These are phyloP conservation scores for Drosophila rubida DNA, from an alignment of 2,888 invertebrate genomes.

Conservation along the genomic window DNA sequence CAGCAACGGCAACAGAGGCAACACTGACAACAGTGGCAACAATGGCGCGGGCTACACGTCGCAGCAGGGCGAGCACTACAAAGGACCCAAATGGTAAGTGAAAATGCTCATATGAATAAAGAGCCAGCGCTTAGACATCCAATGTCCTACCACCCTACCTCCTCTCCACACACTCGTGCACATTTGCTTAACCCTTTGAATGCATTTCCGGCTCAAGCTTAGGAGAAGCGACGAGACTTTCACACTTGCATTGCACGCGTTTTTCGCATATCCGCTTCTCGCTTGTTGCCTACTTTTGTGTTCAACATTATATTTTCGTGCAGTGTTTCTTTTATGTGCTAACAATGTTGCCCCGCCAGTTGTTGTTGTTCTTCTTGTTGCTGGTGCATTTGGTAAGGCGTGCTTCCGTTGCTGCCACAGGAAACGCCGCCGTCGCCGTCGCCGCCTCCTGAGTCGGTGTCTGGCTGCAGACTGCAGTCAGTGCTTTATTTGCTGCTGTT, in stretches of 20 bases:
- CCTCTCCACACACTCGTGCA: constrained; percentile 40
- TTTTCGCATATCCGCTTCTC: constrained; percentile 67
- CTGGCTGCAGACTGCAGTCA: constrained; percentile 51
- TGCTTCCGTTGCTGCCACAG: constrained; percentile 32
- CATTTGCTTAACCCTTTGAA: constrained; percentile 77
- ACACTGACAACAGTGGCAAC: constrained; percentile 44
- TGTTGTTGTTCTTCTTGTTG: constrained; percentile 1
- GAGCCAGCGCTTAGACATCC: constrained; percentile 23
- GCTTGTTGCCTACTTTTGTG: constrained; percentile 40
- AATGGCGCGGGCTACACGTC: constrained; percentile 40
- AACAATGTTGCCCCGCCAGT: constrained; percentile 42
- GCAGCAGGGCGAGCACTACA: constrained; percentile 72
- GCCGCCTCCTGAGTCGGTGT: constrained; percentile 32
- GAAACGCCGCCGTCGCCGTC: constrained; percentile 33
- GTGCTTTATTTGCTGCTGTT: constrained; percentile 13
- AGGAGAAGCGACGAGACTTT: constrained; percentile 61
- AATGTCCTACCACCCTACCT: constrained; percentile 10
- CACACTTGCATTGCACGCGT: constrained; percentile 70
- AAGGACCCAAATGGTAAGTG: constrained; percentile 83
- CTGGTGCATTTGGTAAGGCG: constrained; percentile 22
- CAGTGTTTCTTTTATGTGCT: constrained; percentile 57
- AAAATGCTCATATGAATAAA: constrained; percentile 56
- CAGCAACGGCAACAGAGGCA: constrained; percentile 13
- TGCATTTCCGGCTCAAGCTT: constrained; percentile 77
- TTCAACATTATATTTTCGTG: constrained; percentile 45